These are phyloP conservation scores for Drosophila tropicalis DNA, from an alignment of 1,140 invertebrate genomes.

Conservation along the genomic window DNA sequence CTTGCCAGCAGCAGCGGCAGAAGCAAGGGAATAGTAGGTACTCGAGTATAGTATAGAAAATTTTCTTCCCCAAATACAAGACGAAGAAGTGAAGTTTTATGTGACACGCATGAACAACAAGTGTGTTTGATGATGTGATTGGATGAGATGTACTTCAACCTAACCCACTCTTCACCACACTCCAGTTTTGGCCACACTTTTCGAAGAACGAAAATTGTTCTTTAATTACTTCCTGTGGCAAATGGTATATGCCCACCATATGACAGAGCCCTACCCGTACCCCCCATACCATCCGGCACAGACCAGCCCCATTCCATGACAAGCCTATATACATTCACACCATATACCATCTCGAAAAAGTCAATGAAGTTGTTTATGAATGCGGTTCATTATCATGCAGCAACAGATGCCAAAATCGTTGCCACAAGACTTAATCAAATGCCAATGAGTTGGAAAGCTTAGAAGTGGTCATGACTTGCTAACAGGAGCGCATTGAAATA, in stretches of 20 bases:
- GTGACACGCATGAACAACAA: slow-evolving; percentile 62
- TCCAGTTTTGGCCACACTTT: slow-evolving; percentile 37
- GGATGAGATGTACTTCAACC: slow-evolving; percentile 48
- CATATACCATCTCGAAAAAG: slow-evolving; percentile 17
- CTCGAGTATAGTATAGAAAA: slow-evolving; percentile 1
- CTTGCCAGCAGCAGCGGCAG: slow-evolving; percentile 17
- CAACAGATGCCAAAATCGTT: slow-evolving; percentile 66
- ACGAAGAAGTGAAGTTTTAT: slow-evolving; percentile 47
- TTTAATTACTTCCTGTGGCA: slow-evolving; percentile 75
- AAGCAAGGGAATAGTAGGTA: neutral
- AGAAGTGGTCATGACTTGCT: neutral
- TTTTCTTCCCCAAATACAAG: slow-evolving; percentile 2
- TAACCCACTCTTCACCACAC: neutral
- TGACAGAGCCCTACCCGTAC: slow-evolving; percentile 6
- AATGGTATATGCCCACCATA: neutral
- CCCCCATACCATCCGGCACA: neutral
- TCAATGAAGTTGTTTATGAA: slow-evolving; percentile 72
- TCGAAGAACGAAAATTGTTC: slow-evolving; percentile 76
- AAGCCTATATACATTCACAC: too few species aligned
- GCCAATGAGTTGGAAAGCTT: slow-evolving; percentile 29
- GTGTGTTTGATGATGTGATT: slow-evolving; percentile 72
- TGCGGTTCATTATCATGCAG: slow-evolving; percentile 74
- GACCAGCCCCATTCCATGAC: too few species aligned
- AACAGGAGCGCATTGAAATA: neutral
- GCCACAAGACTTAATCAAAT: slow-evolving; percentile 67